Conservation (phyloP, 1,140 invertebrate genomes). For the Danaus plexippus region DNA sequence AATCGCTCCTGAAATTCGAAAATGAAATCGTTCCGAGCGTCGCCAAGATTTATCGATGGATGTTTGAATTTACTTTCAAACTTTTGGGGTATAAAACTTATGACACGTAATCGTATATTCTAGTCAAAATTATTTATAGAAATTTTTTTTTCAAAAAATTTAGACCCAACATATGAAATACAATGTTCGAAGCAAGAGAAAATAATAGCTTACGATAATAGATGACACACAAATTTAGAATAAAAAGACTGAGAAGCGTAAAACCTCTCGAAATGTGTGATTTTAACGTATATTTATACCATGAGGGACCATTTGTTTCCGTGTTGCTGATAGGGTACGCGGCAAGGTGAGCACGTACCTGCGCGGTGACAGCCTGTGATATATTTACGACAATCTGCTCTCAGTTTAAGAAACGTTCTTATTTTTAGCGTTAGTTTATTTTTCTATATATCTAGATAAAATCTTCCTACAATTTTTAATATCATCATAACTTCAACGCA, state of each 20-base stretch:
- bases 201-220: too few relatives aligned
- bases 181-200: too few relatives aligned
- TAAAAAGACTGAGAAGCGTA: too few relatives aligned
- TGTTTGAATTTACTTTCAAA: constrained; percentile 71
- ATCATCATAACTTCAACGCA: not conserved
- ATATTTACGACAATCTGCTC: constrained; percentile 50
- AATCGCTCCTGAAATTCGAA: constrained; percentile 72
- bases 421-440: constrained; percentile 21
- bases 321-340: constrained; percentile 13
- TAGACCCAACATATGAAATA: not conserved
- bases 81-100: constrained; percentile 69
- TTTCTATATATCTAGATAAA: too few relatives aligned
- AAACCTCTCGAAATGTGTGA: too few relatives aligned
- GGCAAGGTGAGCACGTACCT: constrained; percentile 38
- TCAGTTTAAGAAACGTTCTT: constrained; percentile 43
- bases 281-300: not conserved
- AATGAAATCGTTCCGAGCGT: constrained; percentile 70
- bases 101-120: constrained; percentile 70
- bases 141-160: constrained; percentile 14
- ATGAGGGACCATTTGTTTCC: constrained; percentile 11
- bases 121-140: constrained; percentile 37
- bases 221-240: too few relatives aligned
- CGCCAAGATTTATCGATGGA: constrained; percentile 71
- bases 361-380: constrained; percentile 43
- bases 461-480: too few relatives aligned